Percentiles rank a stretch among this genome's conserved stretches.
These are phyloP conservation scores for Butorides virescens DNA, from an alignment of 2,113 vertebrate genomes.

Conservation along the genomic window DNA sequence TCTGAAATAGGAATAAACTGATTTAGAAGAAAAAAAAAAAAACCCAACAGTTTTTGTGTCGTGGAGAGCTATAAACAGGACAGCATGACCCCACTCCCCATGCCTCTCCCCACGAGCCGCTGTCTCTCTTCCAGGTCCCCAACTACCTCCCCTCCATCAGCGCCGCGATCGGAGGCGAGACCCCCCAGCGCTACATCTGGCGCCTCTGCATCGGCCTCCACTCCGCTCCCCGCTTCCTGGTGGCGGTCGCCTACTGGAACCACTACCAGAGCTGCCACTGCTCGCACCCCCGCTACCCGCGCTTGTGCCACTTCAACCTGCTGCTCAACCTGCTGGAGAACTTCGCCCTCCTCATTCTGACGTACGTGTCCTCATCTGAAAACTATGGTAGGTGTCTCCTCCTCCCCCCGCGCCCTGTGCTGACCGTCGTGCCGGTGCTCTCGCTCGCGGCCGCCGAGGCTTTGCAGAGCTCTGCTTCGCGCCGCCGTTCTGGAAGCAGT, in stretches of 20 bases:
- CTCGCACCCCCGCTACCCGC: constrained; percentile 65
- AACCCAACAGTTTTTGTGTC: fast-evolving
- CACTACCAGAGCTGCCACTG: constrained; percentile 81
- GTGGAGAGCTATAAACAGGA: neutral
- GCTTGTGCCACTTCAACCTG: constrained; percentile 77
- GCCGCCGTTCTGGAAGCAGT: fast-evolving
- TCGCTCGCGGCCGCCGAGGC: fast-evolving
- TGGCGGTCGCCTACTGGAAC: constrained; percentile 84
- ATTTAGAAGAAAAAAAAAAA: neutral
- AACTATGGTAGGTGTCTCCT: constrained; percentile 80
- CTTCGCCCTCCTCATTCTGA: constrained; percentile 87
- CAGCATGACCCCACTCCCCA: too few species aligned
- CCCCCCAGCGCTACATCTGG: constrained; percentile 93
- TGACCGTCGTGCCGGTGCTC: fast-evolving
- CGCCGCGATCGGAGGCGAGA: constrained; percentile 83
- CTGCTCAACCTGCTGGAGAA: constrained; percentile 82
- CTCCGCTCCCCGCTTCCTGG: constrained; percentile 86
- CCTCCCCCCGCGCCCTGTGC: fast-evolving
- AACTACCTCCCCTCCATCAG: constrained; percentile 98
- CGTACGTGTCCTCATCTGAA: constrained; percentile 90
- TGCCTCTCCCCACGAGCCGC: neutral
- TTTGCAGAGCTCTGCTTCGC: neutral
- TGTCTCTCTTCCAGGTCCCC: constrained; percentile 75
- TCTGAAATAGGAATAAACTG: neutral
- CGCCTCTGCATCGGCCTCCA: constrained; percentile 90